Conservation (phyloP, 2,797 vertebrate genomes). For the Sebastiscus tertius region DNA sequence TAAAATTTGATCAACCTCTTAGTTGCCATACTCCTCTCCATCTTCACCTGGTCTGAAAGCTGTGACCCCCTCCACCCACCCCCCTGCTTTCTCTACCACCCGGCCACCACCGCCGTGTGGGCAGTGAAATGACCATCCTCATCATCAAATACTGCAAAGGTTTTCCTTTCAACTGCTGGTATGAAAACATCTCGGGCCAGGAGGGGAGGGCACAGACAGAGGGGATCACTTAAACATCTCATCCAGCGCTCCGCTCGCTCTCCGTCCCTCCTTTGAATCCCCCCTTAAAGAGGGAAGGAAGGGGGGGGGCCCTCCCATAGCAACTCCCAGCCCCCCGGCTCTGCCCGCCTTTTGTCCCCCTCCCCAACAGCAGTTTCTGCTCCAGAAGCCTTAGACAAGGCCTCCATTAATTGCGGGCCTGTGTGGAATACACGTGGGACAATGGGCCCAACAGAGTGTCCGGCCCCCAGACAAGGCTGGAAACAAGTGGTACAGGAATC, state of each 20-base stretch:
- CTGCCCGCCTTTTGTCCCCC: constrained; percentile 77
- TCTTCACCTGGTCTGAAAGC: constrained; percentile 49
- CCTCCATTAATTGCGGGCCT: constrained; percentile 94
- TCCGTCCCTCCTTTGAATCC: constrained; percentile 82
- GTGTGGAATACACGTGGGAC: constrained; percentile 89
- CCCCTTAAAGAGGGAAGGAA: constrained; percentile 58
- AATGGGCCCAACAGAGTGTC: constrained; percentile 91
- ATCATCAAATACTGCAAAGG: constrained; percentile 65
- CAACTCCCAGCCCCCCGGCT: constrained; percentile 78
- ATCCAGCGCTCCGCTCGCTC: constrained; percentile 72
- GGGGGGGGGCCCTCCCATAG: constrained; percentile 81
- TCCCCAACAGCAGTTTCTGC: constrained; percentile 92
- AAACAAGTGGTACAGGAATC: constrained; percentile 95
- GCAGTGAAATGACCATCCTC: constrained; percentile 77
- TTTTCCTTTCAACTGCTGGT: constrained; percentile 66
- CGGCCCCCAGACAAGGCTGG: constrained; percentile 94
- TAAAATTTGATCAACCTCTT: not conserved
- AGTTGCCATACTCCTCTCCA: not conserved
- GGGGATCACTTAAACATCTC: constrained; percentile 78
- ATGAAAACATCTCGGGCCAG: constrained; percentile 72
- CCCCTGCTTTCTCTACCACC: constrained; percentile 8
- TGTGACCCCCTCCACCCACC: not conserved
- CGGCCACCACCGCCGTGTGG: constrained; percentile 21
- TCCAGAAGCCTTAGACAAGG: constrained; percentile 92
- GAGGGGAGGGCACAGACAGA: constrained; percentile 72